phyloP scores from a whole-genome alignment of 2,888 invertebrate genomes.

The Adelognathus sp. region DNA sequence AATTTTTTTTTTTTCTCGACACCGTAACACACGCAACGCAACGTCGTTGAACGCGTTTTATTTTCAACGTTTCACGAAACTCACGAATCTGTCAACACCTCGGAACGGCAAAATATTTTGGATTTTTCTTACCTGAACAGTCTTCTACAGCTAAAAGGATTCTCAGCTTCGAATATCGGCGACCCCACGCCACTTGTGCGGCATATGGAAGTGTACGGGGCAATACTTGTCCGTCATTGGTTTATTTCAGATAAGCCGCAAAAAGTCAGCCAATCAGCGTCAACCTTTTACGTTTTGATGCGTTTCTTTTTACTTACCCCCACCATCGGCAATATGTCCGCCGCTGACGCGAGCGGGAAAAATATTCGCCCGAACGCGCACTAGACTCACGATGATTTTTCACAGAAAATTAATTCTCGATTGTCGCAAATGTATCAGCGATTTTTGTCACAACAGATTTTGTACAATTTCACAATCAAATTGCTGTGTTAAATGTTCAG shows the following conservation, averaged over 20 bases:
- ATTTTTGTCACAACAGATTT: constrained; percentile 12
- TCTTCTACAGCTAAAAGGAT: constrained; percentile 83
- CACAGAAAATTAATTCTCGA: not conserved
- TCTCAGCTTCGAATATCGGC: constrained; percentile 85
- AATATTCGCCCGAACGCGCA: constrained; percentile 34
- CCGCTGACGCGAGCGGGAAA: constrained; percentile 74
- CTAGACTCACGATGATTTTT: not conserved
- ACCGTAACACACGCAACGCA: constrained; percentile 64
- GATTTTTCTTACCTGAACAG: constrained; percentile 84
- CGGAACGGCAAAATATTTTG: constrained; percentile 83
- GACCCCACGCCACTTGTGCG: constrained; percentile 86
- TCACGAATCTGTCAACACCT: constrained; percentile 82
- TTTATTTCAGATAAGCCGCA: constrained; percentile 84
- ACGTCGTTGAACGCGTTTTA: constrained; percentile 28
- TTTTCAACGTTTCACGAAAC: constrained; percentile 52
- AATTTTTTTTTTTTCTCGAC: too few species aligned
- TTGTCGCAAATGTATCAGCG: not conserved
- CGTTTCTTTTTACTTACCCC: constrained; percentile 82
- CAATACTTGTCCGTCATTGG: constrained; percentile 82
- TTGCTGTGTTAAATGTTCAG: not conserved
- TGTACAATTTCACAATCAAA: not conserved
- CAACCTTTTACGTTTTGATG: constrained; percentile 81
- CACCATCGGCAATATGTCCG: constrained; percentile 66
- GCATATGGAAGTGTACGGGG: constrained; percentile 83
- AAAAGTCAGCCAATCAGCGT: constrained; percentile 83